Percentiles rank a stretch among this genome's conserved stretches.
Conservation (phyloP, 2,113 vertebrate genomes). For the Cranoglanis bouderius region DNA sequence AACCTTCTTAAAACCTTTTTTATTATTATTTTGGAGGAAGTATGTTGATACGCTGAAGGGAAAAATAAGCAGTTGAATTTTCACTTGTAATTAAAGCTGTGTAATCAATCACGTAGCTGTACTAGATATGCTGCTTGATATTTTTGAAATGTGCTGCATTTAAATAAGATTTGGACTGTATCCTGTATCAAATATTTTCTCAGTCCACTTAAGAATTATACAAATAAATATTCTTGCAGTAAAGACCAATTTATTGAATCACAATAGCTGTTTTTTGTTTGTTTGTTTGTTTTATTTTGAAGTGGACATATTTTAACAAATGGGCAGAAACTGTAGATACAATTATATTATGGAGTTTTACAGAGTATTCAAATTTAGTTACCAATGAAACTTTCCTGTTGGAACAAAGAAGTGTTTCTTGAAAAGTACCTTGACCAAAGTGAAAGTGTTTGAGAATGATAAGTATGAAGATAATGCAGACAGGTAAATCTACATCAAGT, state of each 20-base stretch:
- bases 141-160: neutral
- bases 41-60: neutral
- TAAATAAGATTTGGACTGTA: neutral
- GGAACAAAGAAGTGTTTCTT: neutral
- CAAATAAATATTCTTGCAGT: neutral
- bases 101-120: neutral
- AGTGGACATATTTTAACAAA: neutral
- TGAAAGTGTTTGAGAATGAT: conserved; percentile 2
- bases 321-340: neutral
- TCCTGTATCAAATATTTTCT: neutral
- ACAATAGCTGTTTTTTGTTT: neutral
- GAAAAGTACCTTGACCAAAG: neutral
- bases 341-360: neutral
- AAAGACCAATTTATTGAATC: neutral
- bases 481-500: neutral
- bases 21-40: neutral
- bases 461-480: conserved; percentile 17
- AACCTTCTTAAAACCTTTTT: neutral
- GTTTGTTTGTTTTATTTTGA: neutral
- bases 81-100: neutral
- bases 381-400: neutral
- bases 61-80: neutral
- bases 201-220: neutral
- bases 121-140: neutral
- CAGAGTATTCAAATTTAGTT: neutral